Evolutionary conservation across 2,113 vertebrate genomes (phyloP).

Genomic region (Lota lota): DNA sequence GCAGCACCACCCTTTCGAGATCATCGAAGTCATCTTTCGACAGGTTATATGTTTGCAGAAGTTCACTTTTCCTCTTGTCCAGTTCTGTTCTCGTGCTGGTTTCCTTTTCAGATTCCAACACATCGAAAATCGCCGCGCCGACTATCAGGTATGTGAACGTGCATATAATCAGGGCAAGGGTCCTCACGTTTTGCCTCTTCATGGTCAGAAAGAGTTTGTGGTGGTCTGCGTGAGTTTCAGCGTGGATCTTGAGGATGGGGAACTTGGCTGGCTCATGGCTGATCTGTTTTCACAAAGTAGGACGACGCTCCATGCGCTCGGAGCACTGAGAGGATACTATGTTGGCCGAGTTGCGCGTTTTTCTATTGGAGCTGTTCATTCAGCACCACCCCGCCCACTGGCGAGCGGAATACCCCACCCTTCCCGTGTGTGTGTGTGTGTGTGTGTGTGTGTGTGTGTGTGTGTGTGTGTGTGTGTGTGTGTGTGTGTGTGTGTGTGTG

Average conservation of each 20-base stretch:
- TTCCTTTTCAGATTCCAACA: conserved; percentile 85
- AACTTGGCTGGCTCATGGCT: conserved; percentile 83
- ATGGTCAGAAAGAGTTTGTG: conserved; percentile 75
- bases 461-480: too few species aligned
- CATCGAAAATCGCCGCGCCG: conserved; percentile 92
- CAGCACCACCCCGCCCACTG: conserved; percentile 78
- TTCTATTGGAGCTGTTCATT: conserved; percentile 83
- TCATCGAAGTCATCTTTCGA: conserved; percentile 77
- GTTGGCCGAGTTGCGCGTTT: conserved; percentile 14
- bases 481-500: too few species aligned
- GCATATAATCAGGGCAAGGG: conserved; percentile 89
- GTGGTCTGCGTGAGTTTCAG: conserved; percentile 54
- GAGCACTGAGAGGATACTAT: conserved; percentile 30
- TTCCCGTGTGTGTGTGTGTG: too few species aligned
- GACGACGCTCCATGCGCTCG: too few species aligned
- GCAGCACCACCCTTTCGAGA: conserved; percentile 86
- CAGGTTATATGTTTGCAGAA: conserved; percentile 86
- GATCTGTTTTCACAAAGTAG: conserved; percentile 36
- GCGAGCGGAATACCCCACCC: not conserved
- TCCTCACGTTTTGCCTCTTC: conserved; percentile 95
- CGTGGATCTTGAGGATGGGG: conserved; percentile 71
- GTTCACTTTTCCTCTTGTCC: conserved; percentile 71
- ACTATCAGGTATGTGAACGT: conserved; percentile 95
- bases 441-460: too few species aligned
- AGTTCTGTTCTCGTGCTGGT: conserved; percentile 73